phyloP scores from a whole-genome alignment of 2,797 vertebrate species.

The Hirundo rustica region DNA sequence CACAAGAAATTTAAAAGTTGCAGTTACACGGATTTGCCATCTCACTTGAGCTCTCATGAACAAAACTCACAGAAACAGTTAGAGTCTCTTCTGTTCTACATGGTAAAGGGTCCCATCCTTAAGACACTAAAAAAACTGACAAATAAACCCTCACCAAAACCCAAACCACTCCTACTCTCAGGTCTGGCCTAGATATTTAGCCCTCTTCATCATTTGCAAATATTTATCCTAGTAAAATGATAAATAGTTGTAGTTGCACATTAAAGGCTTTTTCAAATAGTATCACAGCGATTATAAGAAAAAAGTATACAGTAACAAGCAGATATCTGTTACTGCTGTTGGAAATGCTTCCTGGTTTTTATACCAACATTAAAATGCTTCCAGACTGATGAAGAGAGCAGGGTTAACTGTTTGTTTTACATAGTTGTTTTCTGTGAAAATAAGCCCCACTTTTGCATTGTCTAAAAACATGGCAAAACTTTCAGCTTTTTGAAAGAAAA shows the following conservation, averaged over 20 bases:
- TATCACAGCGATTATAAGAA: not conserved
- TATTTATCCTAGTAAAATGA: not conserved
- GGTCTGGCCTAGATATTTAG: not conserved
- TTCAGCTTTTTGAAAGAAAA: not conserved
- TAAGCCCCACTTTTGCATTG: not conserved
- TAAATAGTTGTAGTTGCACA: not conserved
- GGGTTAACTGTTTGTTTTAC: not conserved
- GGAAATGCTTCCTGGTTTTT: not conserved
- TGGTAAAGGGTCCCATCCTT: not conserved
- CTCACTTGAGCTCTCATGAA: not conserved
- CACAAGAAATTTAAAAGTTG: not conserved
- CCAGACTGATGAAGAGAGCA: not conserved
- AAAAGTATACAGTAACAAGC: not conserved
- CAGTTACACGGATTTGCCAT: not conserved
- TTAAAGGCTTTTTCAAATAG: not conserved
- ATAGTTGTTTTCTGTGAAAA: not conserved
- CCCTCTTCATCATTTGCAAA: not conserved
- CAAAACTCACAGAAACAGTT: not conserved
- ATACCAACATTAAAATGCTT: not conserved
- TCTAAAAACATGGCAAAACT: not conserved
- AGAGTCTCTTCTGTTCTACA: not conserved
- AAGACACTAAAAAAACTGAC: not conserved
- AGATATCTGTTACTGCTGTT: not conserved
- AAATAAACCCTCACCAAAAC: not conserved
- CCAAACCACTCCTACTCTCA: not conserved